Evolutionary conservation across 2,888 invertebrate genomes (phyloP), one percentile per base, ranked within the genome.

Genomic region (Gisinianus flammeolus): DNA sequence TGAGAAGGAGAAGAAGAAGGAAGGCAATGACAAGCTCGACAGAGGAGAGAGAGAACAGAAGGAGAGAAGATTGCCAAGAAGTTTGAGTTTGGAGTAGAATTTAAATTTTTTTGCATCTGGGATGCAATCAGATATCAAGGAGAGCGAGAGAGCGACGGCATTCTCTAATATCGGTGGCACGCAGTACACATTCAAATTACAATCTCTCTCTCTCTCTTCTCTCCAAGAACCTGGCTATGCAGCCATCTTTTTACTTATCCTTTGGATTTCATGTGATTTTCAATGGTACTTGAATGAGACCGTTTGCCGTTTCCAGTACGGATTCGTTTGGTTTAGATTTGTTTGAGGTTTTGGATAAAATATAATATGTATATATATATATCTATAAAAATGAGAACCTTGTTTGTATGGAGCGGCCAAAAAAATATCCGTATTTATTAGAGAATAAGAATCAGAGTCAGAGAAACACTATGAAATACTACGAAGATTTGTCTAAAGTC

Each of bases 131-230:
- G 74, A 30, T 74, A 74, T 66, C 35, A 26, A 30, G 22, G 33
- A 35, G 44, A 64, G 67, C 10, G 67, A 66, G 24, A 54, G 28
- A 62, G 26, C 28, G 24, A 28, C 4, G 35, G 52, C 44, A 74
- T 74, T 74, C 66, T 52, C 52, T 66, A 74, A 74, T 74, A 66
- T 74, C n/a, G n/a, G 66, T 74, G 74, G 74, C 30, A 74, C 74
- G 74, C 74, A 26, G 66, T 54, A 26, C 66, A 74, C 74, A 74
- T 74, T 52, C 74, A 74, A 74, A 74, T 74, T 64, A 66, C 28
- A 66, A 44, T 66, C 74, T 62, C 62, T 62, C 3, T 26, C 28
- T 26, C 62, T 8, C 62, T 44, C 3, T 44, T 16, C 44, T 16
- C 8, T 44, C 3, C n/a, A n/a, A n/a, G n/a, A n/a, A n/a, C n/a